These are phyloP conservation scores for Schizotus pectinicornis DNA, from an alignment of 2,888 invertebrate species.

Conservation along the genomic window DNA sequence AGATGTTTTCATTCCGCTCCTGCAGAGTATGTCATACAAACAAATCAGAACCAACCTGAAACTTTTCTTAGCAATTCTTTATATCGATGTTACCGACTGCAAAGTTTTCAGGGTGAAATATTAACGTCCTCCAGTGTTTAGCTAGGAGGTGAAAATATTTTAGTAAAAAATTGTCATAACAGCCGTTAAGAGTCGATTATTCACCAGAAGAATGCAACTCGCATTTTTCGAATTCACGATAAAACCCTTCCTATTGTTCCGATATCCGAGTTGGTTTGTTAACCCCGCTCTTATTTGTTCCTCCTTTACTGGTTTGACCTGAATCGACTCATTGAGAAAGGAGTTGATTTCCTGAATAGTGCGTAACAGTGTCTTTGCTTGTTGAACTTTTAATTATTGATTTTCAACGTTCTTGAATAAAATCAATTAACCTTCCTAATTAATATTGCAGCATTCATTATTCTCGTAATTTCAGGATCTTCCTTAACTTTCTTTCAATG, in stretches of 20 bases:
- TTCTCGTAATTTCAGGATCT: too few relatives aligned
- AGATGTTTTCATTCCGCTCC: slow-evolving; percentile 20
- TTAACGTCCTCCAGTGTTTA: slow-evolving; percentile 1
- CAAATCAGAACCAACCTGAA: slow-evolving; percentile 10
- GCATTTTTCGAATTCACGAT: slow-evolving; percentile 20
- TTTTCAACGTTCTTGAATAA: too few relatives aligned
- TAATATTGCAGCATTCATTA: too few relatives aligned
- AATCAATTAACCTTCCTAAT: too few relatives aligned
- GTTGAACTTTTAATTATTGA: too few relatives aligned
- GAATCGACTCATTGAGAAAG: slow-evolving; percentile 2
- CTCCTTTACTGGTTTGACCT: slow-evolving; percentile 13
- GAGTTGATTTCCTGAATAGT: too few relatives aligned
- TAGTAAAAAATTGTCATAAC: too few relatives aligned
- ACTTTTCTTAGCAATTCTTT: slow-evolving; percentile 19
- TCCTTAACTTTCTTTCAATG: too few relatives aligned
- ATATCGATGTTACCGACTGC: background rate
- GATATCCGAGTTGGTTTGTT: slow-evolving; percentile 21
- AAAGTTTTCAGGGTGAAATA: slow-evolving; percentile 14
- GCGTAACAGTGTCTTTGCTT: too few relatives aligned
- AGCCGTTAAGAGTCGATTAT: background rate
- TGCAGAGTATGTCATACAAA: slow-evolving; percentile 21
- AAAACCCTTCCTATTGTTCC: slow-evolving; percentile 17
- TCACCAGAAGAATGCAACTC: background rate
- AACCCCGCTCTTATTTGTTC: slow-evolving; percentile 17
- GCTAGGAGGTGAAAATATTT: background rate